phyloP scores from a whole-genome alignment of 2,797 vertebrate genomes.

The Leptoclinus maculatus region DNA sequence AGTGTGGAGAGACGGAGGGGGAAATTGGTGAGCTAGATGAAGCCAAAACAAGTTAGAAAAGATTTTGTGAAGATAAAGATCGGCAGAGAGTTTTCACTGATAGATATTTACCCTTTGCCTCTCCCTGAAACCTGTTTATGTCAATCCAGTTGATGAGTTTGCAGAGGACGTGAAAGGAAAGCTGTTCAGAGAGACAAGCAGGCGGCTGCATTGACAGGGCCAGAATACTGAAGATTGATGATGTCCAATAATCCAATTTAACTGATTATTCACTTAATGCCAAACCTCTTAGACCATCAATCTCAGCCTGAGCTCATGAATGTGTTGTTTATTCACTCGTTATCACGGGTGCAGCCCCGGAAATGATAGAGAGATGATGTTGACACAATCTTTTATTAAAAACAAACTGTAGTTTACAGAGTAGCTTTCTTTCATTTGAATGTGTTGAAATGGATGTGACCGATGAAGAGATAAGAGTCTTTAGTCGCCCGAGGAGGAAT shows the following conservation, averaged over 20 bases:
- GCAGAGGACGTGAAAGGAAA: conserved; percentile 20
- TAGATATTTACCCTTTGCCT: conserved; percentile 50
- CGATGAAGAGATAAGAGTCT: conserved; percentile 5
- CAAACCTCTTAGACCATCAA: conserved; percentile 14
- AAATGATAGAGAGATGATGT: background rate
- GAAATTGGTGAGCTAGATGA: background rate
- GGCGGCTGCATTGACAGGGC: conserved; percentile 46
- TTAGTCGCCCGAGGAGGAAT: background rate
- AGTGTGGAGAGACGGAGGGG: background rate
- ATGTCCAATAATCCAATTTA: conserved; percentile 24
- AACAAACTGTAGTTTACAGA: conserved; percentile 16
- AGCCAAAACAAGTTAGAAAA: background rate
- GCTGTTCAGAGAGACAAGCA: conserved; percentile 33
- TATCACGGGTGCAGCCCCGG: background rate
- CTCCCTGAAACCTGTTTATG: conserved; percentile 57
- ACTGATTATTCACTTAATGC: conserved; percentile 28
- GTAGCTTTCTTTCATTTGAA: background rate
- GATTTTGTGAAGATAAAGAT: conserved; percentile 4
- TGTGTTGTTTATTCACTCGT: conserved; percentile 9
- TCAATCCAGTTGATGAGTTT: conserved; percentile 45
- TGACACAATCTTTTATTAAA: conserved; percentile 4
- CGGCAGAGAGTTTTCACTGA: conserved; percentile 37
- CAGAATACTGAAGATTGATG: conserved; percentile 4
- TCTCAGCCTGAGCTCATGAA: background rate
- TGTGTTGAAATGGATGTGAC: background rate